Evolutionary conservation across 2,888 invertebrate species (phyloP).

Genomic region (Iphiclides podalirius): DNA sequence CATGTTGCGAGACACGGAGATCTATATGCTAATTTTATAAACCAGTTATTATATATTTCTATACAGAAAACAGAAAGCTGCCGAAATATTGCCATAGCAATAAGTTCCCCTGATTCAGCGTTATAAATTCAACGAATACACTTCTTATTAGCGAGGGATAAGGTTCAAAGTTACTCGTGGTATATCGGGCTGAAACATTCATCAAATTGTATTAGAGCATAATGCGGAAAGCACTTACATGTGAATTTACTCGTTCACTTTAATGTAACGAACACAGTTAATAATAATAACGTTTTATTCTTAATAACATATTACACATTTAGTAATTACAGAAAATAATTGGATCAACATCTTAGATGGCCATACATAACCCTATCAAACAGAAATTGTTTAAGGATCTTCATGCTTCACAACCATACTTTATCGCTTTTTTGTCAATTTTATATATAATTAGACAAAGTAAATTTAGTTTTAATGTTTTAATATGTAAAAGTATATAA

Average conservation of each 20-base stretch:
- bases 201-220: conserved; percentile 15
- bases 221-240: conserved; percentile 32
- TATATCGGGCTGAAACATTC: not conserved
- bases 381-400: too few relatives aligned
- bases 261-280: too few relatives aligned
- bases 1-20: conserved; percentile 58
- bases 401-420: too few relatives aligned
- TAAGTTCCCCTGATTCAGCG: not conserved
- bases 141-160: not conserved
- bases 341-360: too few relatives aligned
- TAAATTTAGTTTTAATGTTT: too few relatives aligned
- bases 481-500: too few relatives aligned
- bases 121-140: not conserved
- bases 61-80: conserved; percentile 57
- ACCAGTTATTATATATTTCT: conserved; percentile 76
- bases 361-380: too few relatives aligned
- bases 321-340: too few relatives aligned
- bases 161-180: not conserved
- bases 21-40: conserved; percentile 79
- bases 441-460: too few relatives aligned
- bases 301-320: too few relatives aligned
- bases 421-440: too few relatives aligned
- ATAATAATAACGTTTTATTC: too few relatives aligned
- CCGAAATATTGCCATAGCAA: conserved; percentile 46
- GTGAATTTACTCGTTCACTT: conserved; percentile 6